phyloP scores from a whole-genome alignment of 2,113 vertebrate genomes.

The Podarcis cretensis region DNA sequence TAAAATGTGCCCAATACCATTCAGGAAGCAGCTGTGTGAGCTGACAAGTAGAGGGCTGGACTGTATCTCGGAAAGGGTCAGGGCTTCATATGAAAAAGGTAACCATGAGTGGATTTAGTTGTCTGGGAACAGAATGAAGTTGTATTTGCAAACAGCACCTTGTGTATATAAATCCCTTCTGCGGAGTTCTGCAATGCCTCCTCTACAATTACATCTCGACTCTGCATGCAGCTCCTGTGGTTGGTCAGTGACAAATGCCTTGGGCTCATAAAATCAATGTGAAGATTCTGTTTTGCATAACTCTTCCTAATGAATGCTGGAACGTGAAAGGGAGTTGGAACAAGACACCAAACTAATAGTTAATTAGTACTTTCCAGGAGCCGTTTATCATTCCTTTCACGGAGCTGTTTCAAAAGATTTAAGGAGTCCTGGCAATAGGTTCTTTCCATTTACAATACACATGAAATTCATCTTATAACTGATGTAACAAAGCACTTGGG shows the following conservation, averaged over 20 bases:
- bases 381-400: slow-evolving; percentile 30
- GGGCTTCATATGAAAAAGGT: background rate
- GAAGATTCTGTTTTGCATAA: slow-evolving; percentile 28
- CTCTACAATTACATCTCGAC: slow-evolving; percentile 2
- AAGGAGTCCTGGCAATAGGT: slow-evolving; percentile 23
- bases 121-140: background rate
- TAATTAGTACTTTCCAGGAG: slow-evolving; percentile 49
- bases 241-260: background rate
- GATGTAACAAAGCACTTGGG: slow-evolving; percentile 22
- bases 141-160: background rate
- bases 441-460: background rate
- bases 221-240: slow-evolving; percentile 4
- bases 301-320: slow-evolving; percentile 36
- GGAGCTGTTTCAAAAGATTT: slow-evolving; percentile 7
- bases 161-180: background rate
- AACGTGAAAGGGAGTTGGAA: slow-evolving; percentile 35
- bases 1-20: background rate
- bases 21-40: background rate
- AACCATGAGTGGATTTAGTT: background rate
- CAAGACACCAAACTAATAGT: slow-evolving; percentile 43
- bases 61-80: background rate
- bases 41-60: background rate
- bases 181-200: background rate
- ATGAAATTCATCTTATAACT: background rate
- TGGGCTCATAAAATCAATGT: slow-evolving; percentile 40